Evolutionary conservation across 1,140 invertebrate genomes (phyloP).

Genomic region (Pogonomyrmex barbatus): DNA sequence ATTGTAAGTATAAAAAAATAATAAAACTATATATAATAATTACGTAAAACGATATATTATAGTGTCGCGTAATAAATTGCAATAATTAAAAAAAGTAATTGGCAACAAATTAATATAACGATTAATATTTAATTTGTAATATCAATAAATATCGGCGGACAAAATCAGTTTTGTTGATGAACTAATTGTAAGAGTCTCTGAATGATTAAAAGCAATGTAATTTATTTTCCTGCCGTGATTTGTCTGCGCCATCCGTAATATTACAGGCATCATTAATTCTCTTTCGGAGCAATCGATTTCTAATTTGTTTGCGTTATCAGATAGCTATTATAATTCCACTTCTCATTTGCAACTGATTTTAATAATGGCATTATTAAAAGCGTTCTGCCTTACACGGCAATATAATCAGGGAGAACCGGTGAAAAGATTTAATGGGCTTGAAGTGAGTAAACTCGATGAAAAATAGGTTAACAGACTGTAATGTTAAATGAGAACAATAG

Average conservation of each 20-base stretch:
- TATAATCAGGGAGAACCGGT: background rate
- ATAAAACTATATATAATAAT: background rate
- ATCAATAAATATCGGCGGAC: background rate
- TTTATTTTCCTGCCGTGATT: conserved; percentile 13
- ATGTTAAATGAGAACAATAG: background rate
- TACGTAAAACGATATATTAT: background rate
- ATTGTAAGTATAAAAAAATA: background rate
- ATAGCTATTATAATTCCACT: conserved; percentile 32
- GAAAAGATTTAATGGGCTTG: background rate
- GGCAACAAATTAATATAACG: background rate
- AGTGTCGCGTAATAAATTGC: conserved; percentile 20
- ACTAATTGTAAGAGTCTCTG: background rate
- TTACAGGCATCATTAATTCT: conserved; percentile 10
- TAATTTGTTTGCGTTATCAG: conserved; percentile 48
- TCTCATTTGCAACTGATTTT: conserved; percentile 49
- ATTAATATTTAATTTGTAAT: conserved; percentile 7
- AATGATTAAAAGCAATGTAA: conserved; percentile 31
- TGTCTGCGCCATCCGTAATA: background rate
- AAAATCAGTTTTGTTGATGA: conserved; percentile 9
- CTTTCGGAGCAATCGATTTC: conserved; percentile 35
- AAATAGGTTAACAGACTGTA: background rate
- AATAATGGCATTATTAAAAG: conserved; percentile 52
- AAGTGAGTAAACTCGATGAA: background rate
- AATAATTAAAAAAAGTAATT: background rate
- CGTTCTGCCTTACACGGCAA: conserved; percentile 7